These are phyloP conservation scores for Bombus consobrinus DNA, from an alignment of 1,140 invertebrate genomes.

Conservation along the genomic window DNA sequence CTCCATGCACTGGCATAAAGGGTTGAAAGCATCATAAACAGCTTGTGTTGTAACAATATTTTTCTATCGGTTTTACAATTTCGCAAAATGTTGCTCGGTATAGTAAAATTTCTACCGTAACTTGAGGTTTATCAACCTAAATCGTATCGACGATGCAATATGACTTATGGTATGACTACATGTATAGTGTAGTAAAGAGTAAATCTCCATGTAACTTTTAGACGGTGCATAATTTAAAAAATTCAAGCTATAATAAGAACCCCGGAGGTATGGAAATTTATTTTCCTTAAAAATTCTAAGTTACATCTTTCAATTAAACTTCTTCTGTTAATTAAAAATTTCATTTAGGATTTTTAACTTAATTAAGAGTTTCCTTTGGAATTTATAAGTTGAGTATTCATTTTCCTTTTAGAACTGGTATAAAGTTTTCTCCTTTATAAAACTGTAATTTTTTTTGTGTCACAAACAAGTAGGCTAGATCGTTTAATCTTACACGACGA, in stretches of 20 bases:
- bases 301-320: conserved; percentile 1
- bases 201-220: not conserved
- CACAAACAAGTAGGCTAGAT: not conserved
- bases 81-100: not conserved
- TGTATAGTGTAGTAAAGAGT: no score
- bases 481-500: no score
- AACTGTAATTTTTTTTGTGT: not conserved
- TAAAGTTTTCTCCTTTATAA: not conserved
- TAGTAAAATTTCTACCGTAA: no score
- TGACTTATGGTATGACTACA: no score
- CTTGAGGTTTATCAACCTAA: not conserved
- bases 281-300: not conserved
- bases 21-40: not conserved
- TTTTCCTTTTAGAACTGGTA: not conserved
- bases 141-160: not conserved
- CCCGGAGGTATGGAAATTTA: not conserved
- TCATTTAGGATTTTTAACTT: not conserved
- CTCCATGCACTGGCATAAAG: not conserved
- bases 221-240: not conserved
- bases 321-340: conserved; percentile 22
- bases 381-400: not conserved
- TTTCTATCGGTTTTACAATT: conserved; percentile 6
- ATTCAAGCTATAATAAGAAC: not conserved
- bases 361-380: conserved; percentile 15
- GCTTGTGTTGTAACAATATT: not conserved